phyloP scores from a whole-genome alignment of 2,797 vertebrate genomes.

The Notolepis coatsorum region DNA sequence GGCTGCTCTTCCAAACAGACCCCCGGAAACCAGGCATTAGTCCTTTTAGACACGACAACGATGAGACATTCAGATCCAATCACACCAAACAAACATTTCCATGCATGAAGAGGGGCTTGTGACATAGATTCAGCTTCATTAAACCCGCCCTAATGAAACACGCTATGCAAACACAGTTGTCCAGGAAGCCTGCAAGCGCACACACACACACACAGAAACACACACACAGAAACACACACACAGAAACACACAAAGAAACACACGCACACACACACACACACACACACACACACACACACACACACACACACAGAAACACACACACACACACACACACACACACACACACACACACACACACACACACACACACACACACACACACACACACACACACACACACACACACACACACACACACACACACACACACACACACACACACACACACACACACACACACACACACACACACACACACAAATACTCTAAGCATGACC shows the following conservation, averaged over 20 bases:
- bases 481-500: background rate
- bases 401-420: conserved; percentile 11
- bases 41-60: background rate
- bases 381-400: background rate
- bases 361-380: conserved; percentile 6
- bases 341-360: conserved; percentile 1
- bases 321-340: background rate
- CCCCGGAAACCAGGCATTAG: too few relatives aligned
- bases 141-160: background rate
- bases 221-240: background rate
- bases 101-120: too few relatives aligned
- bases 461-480: background rate
- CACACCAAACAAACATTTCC: too few relatives aligned
- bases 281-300: background rate
- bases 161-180: background rate
- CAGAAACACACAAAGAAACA: background rate
- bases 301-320: background rate
- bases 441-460: conserved; percentile 3
- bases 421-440: conserved; percentile 12
- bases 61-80: too few relatives aligned
- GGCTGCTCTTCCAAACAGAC: too few relatives aligned
- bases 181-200: background rate
- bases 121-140: background rate
- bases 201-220: background rate
- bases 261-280: too few relatives aligned